A percentile compares a stretch with the other conserved stretches of the same genome.
These are phyloP conservation scores for Bos javanicus DNA, from an alignment of 2,113 vertebrate species.

Conservation along the genomic window DNA sequence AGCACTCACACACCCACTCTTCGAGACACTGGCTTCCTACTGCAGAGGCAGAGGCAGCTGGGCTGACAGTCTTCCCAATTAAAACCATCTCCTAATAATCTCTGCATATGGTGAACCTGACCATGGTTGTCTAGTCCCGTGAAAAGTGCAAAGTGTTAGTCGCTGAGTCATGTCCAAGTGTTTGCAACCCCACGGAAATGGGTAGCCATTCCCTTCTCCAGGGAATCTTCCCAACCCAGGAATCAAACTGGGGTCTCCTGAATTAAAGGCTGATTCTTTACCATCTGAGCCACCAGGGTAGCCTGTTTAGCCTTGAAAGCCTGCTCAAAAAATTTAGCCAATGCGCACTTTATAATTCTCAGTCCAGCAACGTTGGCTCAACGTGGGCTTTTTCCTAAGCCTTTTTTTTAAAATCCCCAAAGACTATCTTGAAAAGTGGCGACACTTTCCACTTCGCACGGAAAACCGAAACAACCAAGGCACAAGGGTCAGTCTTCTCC, in stretches of 20 bases:
- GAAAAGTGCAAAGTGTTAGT: not conserved
- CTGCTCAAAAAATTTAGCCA: not conserved
- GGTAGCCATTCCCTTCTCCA: not conserved
- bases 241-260: not conserved
- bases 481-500: not conserved
- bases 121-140: not conserved
- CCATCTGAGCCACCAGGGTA: not conserved
- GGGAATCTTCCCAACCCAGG: not conserved
- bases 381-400: not conserved
- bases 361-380: not conserved
- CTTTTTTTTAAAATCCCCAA: not conserved
- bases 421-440: not conserved
- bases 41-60: not conserved
- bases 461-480: not conserved
- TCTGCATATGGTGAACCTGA: fast-evolving
- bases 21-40: not conserved
- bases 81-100: not conserved
- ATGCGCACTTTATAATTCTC: not conserved
- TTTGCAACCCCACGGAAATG: not conserved
- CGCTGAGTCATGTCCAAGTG: not conserved
- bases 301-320: not conserved
- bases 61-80: not conserved
- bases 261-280: not conserved
- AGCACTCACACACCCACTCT: not conserved
- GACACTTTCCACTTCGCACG: no score